Conservation (phyloP, 2,113 vertebrate species). For the Sterna hirundo region DNA sequence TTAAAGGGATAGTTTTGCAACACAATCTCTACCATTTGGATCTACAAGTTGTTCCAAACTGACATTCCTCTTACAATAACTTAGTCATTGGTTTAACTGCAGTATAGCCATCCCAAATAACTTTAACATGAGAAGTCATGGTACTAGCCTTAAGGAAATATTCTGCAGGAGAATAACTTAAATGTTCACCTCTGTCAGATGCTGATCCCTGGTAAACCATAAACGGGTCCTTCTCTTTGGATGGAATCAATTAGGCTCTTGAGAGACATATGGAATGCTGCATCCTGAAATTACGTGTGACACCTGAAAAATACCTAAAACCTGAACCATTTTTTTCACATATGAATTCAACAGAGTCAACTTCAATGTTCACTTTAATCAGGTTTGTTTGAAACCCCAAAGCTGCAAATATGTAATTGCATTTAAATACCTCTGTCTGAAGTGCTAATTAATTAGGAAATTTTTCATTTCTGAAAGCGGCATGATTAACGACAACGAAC, state of each 20-base stretch:
- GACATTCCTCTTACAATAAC: background rate
- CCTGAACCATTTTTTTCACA: background rate
- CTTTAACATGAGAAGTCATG: background rate
- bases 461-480: constrained; percentile 8
- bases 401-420: background rate
- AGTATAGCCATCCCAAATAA: background rate
- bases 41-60: background rate
- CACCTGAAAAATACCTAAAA: background rate
- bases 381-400: background rate
- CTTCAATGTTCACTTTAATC: background rate
- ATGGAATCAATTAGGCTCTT: background rate
- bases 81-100: background rate
- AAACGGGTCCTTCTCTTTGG: background rate
- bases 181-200: background rate
- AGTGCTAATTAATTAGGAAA: background rate
- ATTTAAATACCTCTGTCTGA: constrained; percentile 18
- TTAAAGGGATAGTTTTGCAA: background rate
- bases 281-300: background rate
- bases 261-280: background rate
- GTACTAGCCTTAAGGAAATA: fast-evolving
- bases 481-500: background rate
- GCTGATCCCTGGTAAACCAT: background rate
- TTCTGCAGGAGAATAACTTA: background rate
- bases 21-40: background rate
- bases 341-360: background rate